Evolutionary conservation across 2,888 invertebrate genomes (phyloP), one percentile per base, ranked within the genome.

Genomic region (Dasysyrphus tricinctus): DNA sequence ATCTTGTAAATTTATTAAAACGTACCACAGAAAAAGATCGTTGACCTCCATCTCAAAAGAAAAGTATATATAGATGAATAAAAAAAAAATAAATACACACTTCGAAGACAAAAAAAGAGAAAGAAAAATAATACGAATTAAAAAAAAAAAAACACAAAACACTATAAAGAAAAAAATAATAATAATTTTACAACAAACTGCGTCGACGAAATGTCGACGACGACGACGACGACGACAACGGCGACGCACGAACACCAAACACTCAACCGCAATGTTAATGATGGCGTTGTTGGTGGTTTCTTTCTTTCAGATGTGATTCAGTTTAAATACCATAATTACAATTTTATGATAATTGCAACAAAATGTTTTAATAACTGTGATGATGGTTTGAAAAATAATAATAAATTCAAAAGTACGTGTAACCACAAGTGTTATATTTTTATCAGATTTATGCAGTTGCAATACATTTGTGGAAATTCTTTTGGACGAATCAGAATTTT

Each of bases 21-120:
- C 74, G 63, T 59, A 85, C 69, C 72, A 77, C 76, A 77, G 70
- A 80, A 65, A 78, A 65, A 78, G 85, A 85, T 70, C 85, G 47
- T 78, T 78, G 81, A 85, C 80, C 81, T 81, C 85, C 63, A 85
- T 85, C 77, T 69, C 34, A 51, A 32, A 61, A 74, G 85, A 81
- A 78, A 80, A 70, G 74, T 74, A 24, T 24, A 24, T 14, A 24
- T 6, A 54, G 2, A 34, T n/a, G 65, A 65, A 49, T 14, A 37
- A 63, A 74, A 51, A 2, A 74, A 29, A 61, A 24, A 0, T 2
- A 75, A 29, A 61, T 24, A 0, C 2, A 65, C 57, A 73, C 57
- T 69, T 24, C 47, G 54, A 69, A 16, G 42, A 61, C 61, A 80
- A 54, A 63, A n/a, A 69, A 80, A 69, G 61, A 80, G 59, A 84